These are phyloP conservation scores for Polymixis flavicincta DNA, from an alignment of 2,888 invertebrate genomes.

Conservation along the genomic window DNA sequence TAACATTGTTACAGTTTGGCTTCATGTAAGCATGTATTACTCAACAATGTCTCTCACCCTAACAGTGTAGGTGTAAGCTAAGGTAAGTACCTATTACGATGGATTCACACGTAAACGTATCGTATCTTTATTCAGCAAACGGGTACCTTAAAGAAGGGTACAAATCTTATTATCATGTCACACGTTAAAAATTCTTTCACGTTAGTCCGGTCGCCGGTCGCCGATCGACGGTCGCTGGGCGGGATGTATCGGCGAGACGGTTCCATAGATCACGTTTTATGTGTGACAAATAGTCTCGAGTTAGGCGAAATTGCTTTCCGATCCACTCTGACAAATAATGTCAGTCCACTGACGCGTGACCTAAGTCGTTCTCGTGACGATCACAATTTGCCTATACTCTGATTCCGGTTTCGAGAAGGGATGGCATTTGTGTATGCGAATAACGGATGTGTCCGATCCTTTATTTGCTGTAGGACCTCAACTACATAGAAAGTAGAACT, in stretches of 20 bases:
- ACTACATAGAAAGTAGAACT: conserved; percentile 74
- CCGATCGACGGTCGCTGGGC: conserved; percentile 49
- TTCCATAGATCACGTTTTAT: conserved; percentile 88
- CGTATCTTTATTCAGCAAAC: conserved; percentile 42
- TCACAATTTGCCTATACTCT: conserved; percentile 83
- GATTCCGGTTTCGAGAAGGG: conserved; percentile 74
- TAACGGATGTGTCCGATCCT: conserved; percentile 75
- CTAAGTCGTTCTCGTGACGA: conserved; percentile 84
- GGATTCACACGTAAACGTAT: conserved; percentile 10
- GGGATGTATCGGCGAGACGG: conserved; percentile 78
- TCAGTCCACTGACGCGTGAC: conserved; percentile 86
- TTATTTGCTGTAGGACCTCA: conserved; percentile 74
- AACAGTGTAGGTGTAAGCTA: not conserved
- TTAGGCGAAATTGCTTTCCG: conserved; percentile 89
- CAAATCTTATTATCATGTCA: conserved; percentile 67
- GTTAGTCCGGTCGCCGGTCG: conserved; percentile 63
- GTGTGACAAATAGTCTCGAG: conserved; percentile 89
- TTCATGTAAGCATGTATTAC: not conserved
- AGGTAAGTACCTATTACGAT: conserved; percentile 9
- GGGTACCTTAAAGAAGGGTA: conserved; percentile 49
- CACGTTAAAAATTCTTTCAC: conserved; percentile 71
- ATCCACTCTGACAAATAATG: conserved; percentile 89
- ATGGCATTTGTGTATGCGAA: conserved; percentile 78
- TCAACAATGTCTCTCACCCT: not conserved
- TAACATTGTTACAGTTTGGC: not conserved